A percentile compares a stretch with the other conserved stretches of the same genome.
Conservation (phyloP, 1,140 invertebrate species). For the Anadara kagoshimensis region DNA sequence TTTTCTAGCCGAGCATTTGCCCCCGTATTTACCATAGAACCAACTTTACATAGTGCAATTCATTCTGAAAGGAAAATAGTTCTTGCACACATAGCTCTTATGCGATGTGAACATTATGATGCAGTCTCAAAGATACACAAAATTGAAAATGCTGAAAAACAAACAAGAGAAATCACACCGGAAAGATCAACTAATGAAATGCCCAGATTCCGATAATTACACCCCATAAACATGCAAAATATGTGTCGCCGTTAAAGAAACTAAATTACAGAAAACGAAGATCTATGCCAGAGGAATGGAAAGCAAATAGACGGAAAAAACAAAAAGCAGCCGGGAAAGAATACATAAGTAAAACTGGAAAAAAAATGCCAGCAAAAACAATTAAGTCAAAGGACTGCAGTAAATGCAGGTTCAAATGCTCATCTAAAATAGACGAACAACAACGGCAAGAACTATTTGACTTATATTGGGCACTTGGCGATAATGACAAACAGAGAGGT, state of each 20-base stretch:
- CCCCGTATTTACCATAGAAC: background rate
- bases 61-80: background rate
- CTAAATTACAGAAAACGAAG: background rate
- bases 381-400: background rate
- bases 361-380: background rate
- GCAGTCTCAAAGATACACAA: background rate
- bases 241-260: background rate
- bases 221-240: background rate
- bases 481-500: background rate
- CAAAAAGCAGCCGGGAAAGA: background rate
- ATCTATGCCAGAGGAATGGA: background rate
- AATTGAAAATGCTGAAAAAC: background rate
- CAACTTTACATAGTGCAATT: background rate
- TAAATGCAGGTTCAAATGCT: conserved; percentile 8
- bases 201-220: background rate
- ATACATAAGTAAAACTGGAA: conserved; percentile 1
- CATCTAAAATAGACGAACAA: background rate
- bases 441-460: background rate
- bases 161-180: background rate
- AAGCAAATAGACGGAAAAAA: background rate
- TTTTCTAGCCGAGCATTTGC: background rate
- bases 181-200: background rate
- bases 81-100: background rate
- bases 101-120: background rate
- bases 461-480: background rate